Percentiles rank a stretch among this genome's conserved stretches.
phyloP scores from a whole-genome alignment of 2,113 vertebrate species.

The Amblyornis subalaris region DNA sequence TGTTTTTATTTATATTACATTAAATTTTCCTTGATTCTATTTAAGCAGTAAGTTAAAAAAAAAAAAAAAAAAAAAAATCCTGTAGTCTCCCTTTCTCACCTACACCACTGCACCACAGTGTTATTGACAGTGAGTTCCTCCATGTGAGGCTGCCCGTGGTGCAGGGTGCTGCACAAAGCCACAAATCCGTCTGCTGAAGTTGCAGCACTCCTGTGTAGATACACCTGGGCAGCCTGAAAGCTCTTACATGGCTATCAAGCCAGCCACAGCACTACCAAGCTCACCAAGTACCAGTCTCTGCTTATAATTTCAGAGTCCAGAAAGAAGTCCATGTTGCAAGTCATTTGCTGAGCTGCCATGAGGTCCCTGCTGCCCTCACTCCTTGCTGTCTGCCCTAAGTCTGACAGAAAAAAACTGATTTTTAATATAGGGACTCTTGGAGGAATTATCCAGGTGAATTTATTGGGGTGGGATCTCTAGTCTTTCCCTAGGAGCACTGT shows the following conservation, averaged over 20 bases:
- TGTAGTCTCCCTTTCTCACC: neutral
- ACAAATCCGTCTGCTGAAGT: neutral
- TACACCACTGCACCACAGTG: neutral
- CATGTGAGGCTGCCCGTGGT: neutral
- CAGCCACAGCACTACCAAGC: neutral
- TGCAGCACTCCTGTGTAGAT: neutral
- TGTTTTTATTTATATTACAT: slow-evolving; percentile 75
- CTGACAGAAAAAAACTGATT: neutral
- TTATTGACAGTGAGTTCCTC: neutral
- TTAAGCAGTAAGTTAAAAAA: slow-evolving; percentile 39
- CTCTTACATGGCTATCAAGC: rapidly evolving
- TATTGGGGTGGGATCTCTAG: neutral
- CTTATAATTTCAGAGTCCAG: neutral
- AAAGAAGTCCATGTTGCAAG: neutral
- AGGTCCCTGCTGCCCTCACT: neutral
- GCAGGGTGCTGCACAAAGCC: neutral
- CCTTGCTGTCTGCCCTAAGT: neutral
- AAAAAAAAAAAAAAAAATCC: neutral
- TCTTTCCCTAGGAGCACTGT: neutral
- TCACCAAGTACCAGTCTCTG: rapidly evolving
- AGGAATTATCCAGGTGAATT: neutral
- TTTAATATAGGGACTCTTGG: neutral
- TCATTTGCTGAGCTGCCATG: neutral
- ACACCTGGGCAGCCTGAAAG: neutral
- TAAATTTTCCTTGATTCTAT: slow-evolving; percentile 65